Percentiles rank a stretch among this genome's conserved stretches.
Evolutionary conservation across 1,140 invertebrate species (phyloP).

Genomic region (Adoxophyes honmai): DNA sequence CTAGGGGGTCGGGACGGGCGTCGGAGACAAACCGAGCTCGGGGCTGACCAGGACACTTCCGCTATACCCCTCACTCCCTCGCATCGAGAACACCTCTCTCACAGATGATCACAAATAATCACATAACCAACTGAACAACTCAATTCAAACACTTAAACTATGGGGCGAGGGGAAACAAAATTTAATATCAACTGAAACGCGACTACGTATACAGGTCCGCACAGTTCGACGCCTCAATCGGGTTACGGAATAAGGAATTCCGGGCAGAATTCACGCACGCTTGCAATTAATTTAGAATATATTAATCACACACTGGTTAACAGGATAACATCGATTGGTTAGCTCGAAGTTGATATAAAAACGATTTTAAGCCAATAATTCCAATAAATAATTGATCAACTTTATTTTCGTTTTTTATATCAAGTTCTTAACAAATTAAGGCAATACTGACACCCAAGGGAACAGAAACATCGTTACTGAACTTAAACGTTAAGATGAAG

Average conservation of each 20-base stretch:
- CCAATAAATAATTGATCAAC: neutral
- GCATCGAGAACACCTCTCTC: constrained; percentile 77
- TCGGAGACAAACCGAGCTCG: constrained; percentile 65
- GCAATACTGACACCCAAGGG: neutral
- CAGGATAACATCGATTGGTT: constrained; percentile 22
- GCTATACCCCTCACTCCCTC: constrained; percentile 75
- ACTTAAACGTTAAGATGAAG: constrained; percentile 15
- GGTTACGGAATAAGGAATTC: constrained; percentile 22
- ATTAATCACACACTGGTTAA: constrained; percentile 23
- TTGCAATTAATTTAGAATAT: constrained; percentile 43
- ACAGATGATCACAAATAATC: constrained; percentile 74
- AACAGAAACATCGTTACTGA: constrained; percentile 2
- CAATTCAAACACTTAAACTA: constrained; percentile 67
- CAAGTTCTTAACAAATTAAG: constrained; percentile 27
- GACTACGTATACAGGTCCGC: constrained; percentile 47
- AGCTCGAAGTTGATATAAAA: constrained; percentile 34
- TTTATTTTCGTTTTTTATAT: constrained; percentile 27
- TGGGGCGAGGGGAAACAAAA: constrained; percentile 49
- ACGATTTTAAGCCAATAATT: constrained; percentile 11
- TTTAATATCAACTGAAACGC: constrained; percentile 49
- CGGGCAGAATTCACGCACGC: constrained; percentile 39
- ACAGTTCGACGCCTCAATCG: constrained; percentile 31
- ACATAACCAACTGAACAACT: constrained; percentile 66
- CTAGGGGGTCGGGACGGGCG: constrained; percentile 61
- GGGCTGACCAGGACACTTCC: constrained; percentile 71